Evolutionary conservation across 2,797 vertebrate genomes (phyloP).

Genomic region (Tenualosa thibaudeaui): DNA sequence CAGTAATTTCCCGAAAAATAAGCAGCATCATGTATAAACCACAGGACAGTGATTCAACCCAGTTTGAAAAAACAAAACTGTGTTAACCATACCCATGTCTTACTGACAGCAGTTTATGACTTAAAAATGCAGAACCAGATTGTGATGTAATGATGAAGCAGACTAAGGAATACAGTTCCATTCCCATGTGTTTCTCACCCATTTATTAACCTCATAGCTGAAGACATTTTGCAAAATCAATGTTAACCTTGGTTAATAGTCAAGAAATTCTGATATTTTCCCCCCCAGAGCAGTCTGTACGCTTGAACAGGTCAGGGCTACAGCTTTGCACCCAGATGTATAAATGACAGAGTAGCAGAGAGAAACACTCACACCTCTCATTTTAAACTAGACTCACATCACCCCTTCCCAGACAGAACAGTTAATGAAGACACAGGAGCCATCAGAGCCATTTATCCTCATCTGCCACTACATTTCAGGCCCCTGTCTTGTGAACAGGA

Average conservation of each 20-base stretch:
- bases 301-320: not conserved
- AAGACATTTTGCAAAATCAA: too few species aligned
- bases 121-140: too few species aligned
- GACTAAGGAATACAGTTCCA: too few species aligned
- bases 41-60: too few species aligned
- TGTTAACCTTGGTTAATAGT: too few species aligned
- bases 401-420: not conserved
- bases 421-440: conserved; percentile 18
- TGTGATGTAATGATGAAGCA: too few species aligned
- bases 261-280: not conserved
- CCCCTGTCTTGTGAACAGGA: conserved; percentile 8
- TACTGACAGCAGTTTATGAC: too few species aligned
- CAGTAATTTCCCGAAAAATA: not conserved
- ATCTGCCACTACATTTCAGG: not conserved
- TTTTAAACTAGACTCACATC: conserved; percentile 12
- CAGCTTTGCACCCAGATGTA: not conserved
- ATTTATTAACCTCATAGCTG: too few species aligned
- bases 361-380: not conserved
- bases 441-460: conserved; percentile 9
- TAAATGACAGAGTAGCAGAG: not conserved
- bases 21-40: too few species aligned
- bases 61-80: too few species aligned
- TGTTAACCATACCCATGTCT: too few species aligned
- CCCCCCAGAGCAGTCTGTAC: not conserved
- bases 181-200: too few species aligned